Evolutionary conservation across 1,140 invertebrate species (phyloP).

Genomic region (Drosophila pseudoananassae): DNA sequence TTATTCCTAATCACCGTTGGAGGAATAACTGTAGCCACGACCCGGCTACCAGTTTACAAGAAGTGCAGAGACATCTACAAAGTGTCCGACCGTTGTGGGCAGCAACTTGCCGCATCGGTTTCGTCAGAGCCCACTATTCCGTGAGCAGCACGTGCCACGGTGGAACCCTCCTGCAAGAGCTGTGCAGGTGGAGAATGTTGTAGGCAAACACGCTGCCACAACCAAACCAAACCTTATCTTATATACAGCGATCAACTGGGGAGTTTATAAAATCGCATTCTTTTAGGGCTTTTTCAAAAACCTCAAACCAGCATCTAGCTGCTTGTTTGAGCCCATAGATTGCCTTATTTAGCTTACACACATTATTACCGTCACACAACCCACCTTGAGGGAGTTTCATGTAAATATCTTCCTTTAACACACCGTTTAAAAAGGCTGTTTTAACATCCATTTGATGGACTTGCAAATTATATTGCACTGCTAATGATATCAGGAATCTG

Average conservation of each 20-base stretch:
- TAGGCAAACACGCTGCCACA: too few species aligned
- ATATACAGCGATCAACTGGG: constrained; percentile 4
- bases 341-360: constrained; percentile 79
- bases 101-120: too few species aligned
- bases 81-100: too few species aligned
- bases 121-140: too few species aligned
- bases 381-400: constrained; percentile 81
- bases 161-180: too few species aligned
- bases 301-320: constrained; percentile 62
- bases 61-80: too few species aligned
- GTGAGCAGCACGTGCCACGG: too few species aligned
- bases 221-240: too few species aligned
- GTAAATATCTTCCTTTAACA: constrained; percentile 81
- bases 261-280: constrained; percentile 4
- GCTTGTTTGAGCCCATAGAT: constrained; percentile 84
- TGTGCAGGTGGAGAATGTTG: too few species aligned
- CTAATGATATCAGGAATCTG: constrained; percentile 12
- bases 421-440: constrained; percentile 83
- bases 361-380: constrained; percentile 32
- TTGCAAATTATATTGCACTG: constrained; percentile 62
- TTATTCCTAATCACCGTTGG: too few species aligned
- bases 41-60: too few species aligned
- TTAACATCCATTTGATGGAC: constrained; percentile 77
- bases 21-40: too few species aligned
- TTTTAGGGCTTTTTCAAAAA: constrained; percentile 11